These are phyloP conservation scores for Cylloceria caligata DNA, from an alignment of 2,888 invertebrate genomes.

Conservation along the genomic window DNA sequence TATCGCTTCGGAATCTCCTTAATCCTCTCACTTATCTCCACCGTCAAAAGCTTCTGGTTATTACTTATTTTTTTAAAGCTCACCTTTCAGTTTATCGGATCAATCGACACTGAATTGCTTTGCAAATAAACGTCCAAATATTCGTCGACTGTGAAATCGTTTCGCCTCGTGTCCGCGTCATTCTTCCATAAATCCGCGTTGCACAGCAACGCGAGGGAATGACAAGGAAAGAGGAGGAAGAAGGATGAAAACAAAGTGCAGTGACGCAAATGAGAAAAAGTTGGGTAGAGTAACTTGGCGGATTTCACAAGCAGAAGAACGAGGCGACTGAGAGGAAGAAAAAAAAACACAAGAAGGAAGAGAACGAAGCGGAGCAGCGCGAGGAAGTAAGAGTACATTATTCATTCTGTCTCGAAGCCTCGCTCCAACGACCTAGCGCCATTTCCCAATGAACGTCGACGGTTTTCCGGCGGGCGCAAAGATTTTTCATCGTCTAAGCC, in stretches of 20 bases:
- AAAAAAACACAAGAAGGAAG: conserved; percentile 29
- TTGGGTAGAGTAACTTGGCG: conserved; percentile 14
- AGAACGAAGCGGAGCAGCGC: not conserved
- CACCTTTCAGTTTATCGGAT: not conserved
- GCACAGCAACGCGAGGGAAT: not conserved
- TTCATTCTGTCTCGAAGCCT: conserved; percentile 73
- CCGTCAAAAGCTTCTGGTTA: not conserved
- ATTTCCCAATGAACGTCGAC: conserved; percentile 78
- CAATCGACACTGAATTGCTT: conserved; percentile 1
- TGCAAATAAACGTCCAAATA: conserved; percentile 11
- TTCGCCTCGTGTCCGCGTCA: not conserved
- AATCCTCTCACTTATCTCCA: not conserved
- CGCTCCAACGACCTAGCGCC: conserved; percentile 69
- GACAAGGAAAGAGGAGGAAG: not conserved
- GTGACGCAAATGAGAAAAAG: conserved; percentile 13
- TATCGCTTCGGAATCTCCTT: not conserved
- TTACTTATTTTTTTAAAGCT: not conserved
- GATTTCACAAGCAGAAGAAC: conserved; percentile 36
- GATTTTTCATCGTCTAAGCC: conserved; percentile 63
- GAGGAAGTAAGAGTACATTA: conserved; percentile 65
- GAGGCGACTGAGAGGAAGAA: conserved; percentile 15
- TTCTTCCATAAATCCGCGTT: not conserved
- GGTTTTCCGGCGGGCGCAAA: conserved; percentile 31
- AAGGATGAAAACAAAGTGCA: conserved; percentile 16
- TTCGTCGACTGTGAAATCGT: conserved; percentile 30